These are phyloP conservation scores for Tetragnatha versicolor DNA, from an alignment of 1,140 invertebrate genomes.

Conservation along the genomic window DNA sequence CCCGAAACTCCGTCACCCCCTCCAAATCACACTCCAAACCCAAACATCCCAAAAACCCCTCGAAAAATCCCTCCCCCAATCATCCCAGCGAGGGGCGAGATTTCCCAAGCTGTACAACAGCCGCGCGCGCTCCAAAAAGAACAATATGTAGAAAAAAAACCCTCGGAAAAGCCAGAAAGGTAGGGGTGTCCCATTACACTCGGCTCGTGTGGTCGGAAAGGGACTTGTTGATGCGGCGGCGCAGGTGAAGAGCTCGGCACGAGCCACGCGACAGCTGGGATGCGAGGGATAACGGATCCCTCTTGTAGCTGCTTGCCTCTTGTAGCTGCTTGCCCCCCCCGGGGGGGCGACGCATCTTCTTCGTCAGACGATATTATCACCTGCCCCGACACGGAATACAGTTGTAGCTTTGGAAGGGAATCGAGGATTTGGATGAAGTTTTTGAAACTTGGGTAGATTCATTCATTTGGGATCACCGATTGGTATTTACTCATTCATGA, in stretches of 20 bases:
- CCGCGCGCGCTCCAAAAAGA: too few relatives aligned
- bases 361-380: slow-evolving; percentile 29
- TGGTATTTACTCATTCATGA: too few relatives aligned
- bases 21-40: too few relatives aligned
- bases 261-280: slow-evolving; percentile 35
- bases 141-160: too few relatives aligned
- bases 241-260: slow-evolving; percentile 39
- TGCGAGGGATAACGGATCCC: slow-evolving; percentile 23
- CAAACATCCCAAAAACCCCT: too few relatives aligned
- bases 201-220: not conserved
- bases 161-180: too few relatives aligned
- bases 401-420: not conserved
- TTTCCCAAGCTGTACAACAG: not conserved
- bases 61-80: too few relatives aligned
- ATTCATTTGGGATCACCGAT: too few relatives aligned
- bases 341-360: not conserved
- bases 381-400: slow-evolving; percentile 1
- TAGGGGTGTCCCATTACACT: too few relatives aligned
- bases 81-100: not conserved
- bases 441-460: too few relatives aligned
- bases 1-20: too few relatives aligned
- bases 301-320: slow-evolving; percentile 17
- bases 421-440: not conserved
- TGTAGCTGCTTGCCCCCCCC: not conserved
- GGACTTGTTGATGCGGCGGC: not conserved